Conservation (phyloP, 2,888 invertebrate species). For the Caenorhabditis virilis region DNA sequence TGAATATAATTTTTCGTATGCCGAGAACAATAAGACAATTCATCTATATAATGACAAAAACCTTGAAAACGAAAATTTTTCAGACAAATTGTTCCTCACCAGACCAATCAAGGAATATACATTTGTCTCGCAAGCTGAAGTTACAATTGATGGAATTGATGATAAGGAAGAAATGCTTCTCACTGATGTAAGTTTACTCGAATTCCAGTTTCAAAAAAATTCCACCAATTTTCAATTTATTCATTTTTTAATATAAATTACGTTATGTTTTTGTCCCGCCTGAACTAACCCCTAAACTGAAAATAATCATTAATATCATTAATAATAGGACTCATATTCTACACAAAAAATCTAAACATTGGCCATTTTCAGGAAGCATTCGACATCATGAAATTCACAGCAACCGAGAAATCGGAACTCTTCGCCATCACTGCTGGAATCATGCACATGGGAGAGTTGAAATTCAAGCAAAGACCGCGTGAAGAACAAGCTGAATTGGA, state of each 20-base stretch:
- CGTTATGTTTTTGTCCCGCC: too few species aligned
- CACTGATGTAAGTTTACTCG: slow-evolving; percentile 56
- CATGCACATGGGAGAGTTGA: slow-evolving; percentile 99
- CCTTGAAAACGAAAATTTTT: too few species aligned
- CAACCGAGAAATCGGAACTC: slow-evolving; percentile 92
- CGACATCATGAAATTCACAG: slow-evolving; percentile 96
- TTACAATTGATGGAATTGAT: slow-evolving; percentile 89
- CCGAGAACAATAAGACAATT: too few species aligned
- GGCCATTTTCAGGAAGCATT: slow-evolving; percentile 83
- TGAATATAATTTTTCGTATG: too few species aligned
- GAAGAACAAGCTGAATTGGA: slow-evolving; percentile 93
- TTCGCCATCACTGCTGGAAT: slow-evolving; percentile 92
- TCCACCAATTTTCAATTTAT: too few species aligned
- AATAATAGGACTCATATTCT: too few species aligned
- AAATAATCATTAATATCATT: too few species aligned
- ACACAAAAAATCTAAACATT: too few species aligned
- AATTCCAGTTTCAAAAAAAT: background rate
- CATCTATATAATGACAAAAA: too few species aligned
- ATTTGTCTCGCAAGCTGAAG: slow-evolving; percentile 93
- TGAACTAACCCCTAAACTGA: too few species aligned
- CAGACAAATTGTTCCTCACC: slow-evolving; percentile 73
- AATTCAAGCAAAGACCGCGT: slow-evolving; percentile 99
- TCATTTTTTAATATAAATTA: too few species aligned
- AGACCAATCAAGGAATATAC: slow-evolving; percentile 90
- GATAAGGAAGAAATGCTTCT: slow-evolving; percentile 86